phyloP scores from a whole-genome alignment of 2,113 vertebrate species.

The Corydoras sp. region DNA sequence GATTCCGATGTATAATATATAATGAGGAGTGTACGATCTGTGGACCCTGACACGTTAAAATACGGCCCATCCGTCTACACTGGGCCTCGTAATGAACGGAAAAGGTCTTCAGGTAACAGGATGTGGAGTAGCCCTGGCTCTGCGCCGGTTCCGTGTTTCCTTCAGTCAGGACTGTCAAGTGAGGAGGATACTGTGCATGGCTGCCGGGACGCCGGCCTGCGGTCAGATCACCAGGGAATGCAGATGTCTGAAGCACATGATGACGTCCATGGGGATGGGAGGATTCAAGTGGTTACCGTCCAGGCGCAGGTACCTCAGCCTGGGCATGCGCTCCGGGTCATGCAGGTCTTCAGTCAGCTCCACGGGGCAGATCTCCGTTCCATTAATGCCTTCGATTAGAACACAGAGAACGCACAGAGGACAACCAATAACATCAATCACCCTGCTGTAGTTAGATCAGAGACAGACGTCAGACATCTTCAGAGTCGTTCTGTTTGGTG shows the following conservation, averaged over 20 bases:
- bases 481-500: too few relatives aligned
- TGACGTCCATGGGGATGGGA: constrained; percentile 86
- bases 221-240: constrained; percentile 83
- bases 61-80: too few relatives aligned
- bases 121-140: background rate
- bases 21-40: too few relatives aligned
- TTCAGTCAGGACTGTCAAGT: constrained; percentile 38
- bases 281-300: constrained; percentile 88
- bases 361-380: constrained; percentile 82
- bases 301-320: constrained; percentile 86
- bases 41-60: too few relatives aligned
- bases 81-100: too few relatives aligned
- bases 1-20: too few relatives aligned
- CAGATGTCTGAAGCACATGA: constrained; percentile 94
- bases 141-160: constrained; percentile 11
- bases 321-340: constrained; percentile 65
- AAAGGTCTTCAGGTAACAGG: background rate
- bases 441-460: too few relatives aligned
- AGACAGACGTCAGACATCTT: too few relatives aligned
- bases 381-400: constrained; percentile 77
- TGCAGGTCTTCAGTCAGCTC: constrained; percentile 47
- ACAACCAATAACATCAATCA: background rate
- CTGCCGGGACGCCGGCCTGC: background rate
- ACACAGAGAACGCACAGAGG: background rate
- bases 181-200: constrained; percentile 33